Conservation (phyloP, 2,113 vertebrate species). For the Actinemys pallida region DNA sequence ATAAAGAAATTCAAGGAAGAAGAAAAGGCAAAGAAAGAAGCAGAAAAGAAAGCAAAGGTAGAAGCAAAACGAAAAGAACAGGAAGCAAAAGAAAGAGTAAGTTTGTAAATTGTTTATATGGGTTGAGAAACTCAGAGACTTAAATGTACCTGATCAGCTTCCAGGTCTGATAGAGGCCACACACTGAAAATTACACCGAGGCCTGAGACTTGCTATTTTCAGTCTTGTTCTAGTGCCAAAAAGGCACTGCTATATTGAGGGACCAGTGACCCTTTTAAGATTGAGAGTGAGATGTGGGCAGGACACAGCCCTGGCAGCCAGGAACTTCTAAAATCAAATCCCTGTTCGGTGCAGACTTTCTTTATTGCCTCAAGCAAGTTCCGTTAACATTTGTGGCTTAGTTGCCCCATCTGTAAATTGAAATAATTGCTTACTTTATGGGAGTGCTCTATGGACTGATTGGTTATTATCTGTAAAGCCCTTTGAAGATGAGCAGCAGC, state of each 20-base stretch:
- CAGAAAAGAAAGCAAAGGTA: conserved; percentile 96
- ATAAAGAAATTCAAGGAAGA: conserved; percentile 99
- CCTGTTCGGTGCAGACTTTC: neutral
- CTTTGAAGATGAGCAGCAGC: neutral
- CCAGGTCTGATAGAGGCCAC: neutral
- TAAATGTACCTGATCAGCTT: neutral
- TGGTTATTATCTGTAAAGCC: neutral
- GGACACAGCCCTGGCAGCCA: neutral
- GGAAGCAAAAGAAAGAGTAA: conserved; percentile 94
- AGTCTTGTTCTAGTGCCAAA: neutral
- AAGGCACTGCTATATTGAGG: neutral
- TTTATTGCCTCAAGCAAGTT: neutral
- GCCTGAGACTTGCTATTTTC: neutral
- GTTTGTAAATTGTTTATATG: conserved; percentile 41
- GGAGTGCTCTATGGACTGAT: accelerated
- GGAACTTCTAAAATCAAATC: neutral
- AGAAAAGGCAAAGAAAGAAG: conserved; percentile 97
- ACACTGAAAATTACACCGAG: neutral
- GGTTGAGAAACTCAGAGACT: neutral
- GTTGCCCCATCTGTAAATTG: neutral
- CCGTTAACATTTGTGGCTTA: neutral
- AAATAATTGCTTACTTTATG: neutral
- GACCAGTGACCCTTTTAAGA: neutral
- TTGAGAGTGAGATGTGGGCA: neutral
- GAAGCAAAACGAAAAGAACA: conserved; percentile 97